phyloP scores from a whole-genome alignment of 1,140 invertebrate genomes.

The Agrypnia vestita region DNA sequence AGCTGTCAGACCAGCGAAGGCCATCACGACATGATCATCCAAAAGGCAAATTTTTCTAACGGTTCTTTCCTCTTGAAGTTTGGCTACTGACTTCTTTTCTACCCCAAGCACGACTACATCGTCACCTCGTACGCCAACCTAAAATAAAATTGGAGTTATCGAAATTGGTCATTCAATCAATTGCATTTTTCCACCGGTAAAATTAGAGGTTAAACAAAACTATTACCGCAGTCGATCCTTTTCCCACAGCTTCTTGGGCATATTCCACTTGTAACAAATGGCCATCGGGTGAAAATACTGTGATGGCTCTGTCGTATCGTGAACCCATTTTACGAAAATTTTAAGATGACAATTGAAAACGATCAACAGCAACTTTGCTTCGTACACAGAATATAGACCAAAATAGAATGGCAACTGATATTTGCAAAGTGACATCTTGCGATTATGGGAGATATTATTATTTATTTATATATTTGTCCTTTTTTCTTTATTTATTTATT shows the following conservation, averaged over 20 bases:
- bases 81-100: conserved; percentile 99
- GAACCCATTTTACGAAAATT: conserved; percentile 75
- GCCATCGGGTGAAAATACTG: conserved; percentile 99
- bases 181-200: conserved; percentile 24
- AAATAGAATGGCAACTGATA: no score
- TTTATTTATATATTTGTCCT: no score
- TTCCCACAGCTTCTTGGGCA: conserved; percentile 99
- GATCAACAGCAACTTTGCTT: conserved; percentile 49
- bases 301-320: conserved; percentile 98
- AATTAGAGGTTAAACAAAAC: conserved; percentile 46
- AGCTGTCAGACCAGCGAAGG: conserved; percentile 98
- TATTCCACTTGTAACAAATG: conserved; percentile 99
- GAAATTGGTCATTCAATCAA: neutral
- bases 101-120: conserved; percentile 98
- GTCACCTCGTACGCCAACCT: conserved; percentile 97
- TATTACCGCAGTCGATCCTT: conserved; percentile 98
- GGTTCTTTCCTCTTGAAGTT: conserved; percentile 98
- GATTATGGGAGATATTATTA: no score
- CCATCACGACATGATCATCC: conserved; percentile 99
- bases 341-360: conserved; percentile 49
- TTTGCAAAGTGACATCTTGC: no score
- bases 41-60: conserved; percentile 98
- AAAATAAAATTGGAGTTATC: conserved; percentile 22
- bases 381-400: no score
- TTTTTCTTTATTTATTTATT: no score